A percentile compares a stretch with the other conserved stretches of the same genome.
These are phyloP conservation scores for Hyperoplus immaculatus DNA, from an alignment of 2,797 vertebrate species.

Conservation along the genomic window DNA sequence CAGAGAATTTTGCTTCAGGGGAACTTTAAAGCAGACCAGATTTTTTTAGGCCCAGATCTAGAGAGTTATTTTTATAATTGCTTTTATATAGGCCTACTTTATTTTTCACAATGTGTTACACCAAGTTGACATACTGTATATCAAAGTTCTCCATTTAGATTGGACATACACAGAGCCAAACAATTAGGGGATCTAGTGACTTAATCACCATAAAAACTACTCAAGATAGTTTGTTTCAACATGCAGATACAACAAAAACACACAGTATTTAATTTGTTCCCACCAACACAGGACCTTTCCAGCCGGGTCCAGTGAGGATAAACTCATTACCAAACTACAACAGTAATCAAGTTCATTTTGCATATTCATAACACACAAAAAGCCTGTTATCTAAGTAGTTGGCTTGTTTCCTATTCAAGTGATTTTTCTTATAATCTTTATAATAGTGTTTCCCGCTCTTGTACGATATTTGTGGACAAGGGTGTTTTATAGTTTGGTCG, in stretches of 20 bases:
- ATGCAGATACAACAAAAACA: slow-evolving; percentile 6
- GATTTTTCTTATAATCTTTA: neutral
- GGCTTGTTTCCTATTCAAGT: neutral
- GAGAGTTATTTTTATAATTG: neutral
- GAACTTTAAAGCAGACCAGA: slow-evolving; percentile 44
- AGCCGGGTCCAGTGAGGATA: neutral
- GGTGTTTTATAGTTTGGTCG: neutral
- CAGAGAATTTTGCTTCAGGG: slow-evolving; percentile 36
- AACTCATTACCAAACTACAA: slow-evolving; percentile 28
- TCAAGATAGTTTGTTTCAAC: neutral
- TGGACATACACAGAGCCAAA: too few species aligned
- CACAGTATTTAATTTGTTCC: slow-evolving; percentile 6
- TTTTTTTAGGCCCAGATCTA: neutral
- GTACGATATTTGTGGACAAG: neutral
- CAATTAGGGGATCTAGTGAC: neutral
- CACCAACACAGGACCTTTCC: slow-evolving; percentile 20
- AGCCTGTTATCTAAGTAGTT: neutral
- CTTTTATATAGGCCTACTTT: too few species aligned
- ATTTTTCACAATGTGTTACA: too few species aligned
- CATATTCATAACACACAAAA: slow-evolving; percentile 8
- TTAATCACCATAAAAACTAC: slow-evolving; percentile 3
- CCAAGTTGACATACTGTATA: too few species aligned
- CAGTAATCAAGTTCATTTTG: slow-evolving; percentile 18
- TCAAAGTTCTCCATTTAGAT: too few species aligned
- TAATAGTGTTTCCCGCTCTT: neutral